Evolutionary conservation across 1,140 invertebrate genomes (phyloP), one percentile per base, ranked within the genome.

Genomic region (Amphibalanus amphitrite): DNA sequence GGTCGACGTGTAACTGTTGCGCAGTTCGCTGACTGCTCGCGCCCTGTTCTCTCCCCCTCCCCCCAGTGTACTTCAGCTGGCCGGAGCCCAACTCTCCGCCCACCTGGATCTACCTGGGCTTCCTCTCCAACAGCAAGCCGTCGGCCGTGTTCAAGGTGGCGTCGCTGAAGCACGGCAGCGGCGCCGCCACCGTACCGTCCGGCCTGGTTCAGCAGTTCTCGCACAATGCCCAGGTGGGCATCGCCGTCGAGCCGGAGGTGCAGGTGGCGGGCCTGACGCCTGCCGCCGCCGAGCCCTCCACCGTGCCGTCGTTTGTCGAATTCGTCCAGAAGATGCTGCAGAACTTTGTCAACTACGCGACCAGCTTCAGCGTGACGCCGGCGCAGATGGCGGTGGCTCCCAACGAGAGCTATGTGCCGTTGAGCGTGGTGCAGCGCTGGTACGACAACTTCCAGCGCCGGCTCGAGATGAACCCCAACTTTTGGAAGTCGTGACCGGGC

Each of bases 81-180:
- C 93, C 94, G 0, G 91, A 95, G 80, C 88, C 92, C 47, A 85
- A 84, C 75, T 87, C 88, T n/a, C 90, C 90, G 29, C 90, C 92
- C 26, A 89, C 89, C 74, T 98, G 95, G 95, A 90, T 93, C 77
- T 87, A 92, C 40, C 81, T 98, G 40, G 95, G 95, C 8, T 88
- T 90, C 77, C 89, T 98, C 71, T 90, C 92, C 0, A 98, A 98
- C 79, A 79, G 83, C 0, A 98, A 98, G 79, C 95, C 95, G 33
- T 97, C 94, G 38, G 92, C 92, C 0, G 97, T 98, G 74, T 98
- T 95, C 78, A 96, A 94, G 82, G 92, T 97, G 73, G 89, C 90
- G 0, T 90, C 88, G 73, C 71, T 73, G n/a, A 75, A 74, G 40
- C 69, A 70, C 25, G 28, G 71, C n/a, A 70, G 29, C 25, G 72